A percentile compares a stretch with the other conserved stretches of the same genome.
Evolutionary conservation across 2,888 invertebrate genomes (phyloP).

Genomic region (Gymnosoma rotundatum): DNA sequence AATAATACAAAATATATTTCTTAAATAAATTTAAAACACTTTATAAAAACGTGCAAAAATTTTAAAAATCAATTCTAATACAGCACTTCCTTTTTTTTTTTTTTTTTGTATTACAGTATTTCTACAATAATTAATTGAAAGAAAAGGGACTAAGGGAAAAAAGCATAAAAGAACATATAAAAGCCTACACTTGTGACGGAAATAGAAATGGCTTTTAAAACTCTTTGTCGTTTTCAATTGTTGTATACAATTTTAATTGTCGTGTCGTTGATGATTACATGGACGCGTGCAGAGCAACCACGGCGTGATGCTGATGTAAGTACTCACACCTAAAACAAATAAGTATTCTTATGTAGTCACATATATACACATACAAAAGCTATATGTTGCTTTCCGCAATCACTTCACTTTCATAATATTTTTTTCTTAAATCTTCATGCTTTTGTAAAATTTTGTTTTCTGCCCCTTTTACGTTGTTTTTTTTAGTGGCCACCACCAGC

Average conservation of each 20-base stretch:
- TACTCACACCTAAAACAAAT: constrained; percentile 17
- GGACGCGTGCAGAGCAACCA: constrained; percentile 76
- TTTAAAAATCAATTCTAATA: constrained; percentile 10
- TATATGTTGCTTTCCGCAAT: neutral
- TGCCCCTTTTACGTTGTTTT: neutral
- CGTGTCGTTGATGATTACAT: constrained; percentile 74
- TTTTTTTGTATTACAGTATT: constrained; percentile 27
- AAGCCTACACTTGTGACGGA: constrained; percentile 67
- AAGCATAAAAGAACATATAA: neutral
- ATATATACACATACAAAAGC: neutral
- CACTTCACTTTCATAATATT: constrained; percentile 25
- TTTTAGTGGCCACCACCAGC: constrained; percentile 80
- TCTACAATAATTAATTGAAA: constrained; percentile 6
- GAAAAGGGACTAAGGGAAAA: neutral
- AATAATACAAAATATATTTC: neutral
- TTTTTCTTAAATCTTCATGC: constrained; percentile 5
- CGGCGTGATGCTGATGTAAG: constrained; percentile 79
- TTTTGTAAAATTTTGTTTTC: constrained; percentile 24
- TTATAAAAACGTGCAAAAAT: neutral
- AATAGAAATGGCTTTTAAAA: constrained; percentile 78
- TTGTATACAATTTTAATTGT: constrained; percentile 75
- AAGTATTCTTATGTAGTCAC: constrained; percentile 1
- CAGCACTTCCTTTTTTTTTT: neutral
- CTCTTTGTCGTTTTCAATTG: constrained; percentile 63
- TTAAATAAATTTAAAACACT: neutral